phyloP scores from a whole-genome alignment of 2,113 vertebrate genomes.

The Vulpes vulpes region DNA sequence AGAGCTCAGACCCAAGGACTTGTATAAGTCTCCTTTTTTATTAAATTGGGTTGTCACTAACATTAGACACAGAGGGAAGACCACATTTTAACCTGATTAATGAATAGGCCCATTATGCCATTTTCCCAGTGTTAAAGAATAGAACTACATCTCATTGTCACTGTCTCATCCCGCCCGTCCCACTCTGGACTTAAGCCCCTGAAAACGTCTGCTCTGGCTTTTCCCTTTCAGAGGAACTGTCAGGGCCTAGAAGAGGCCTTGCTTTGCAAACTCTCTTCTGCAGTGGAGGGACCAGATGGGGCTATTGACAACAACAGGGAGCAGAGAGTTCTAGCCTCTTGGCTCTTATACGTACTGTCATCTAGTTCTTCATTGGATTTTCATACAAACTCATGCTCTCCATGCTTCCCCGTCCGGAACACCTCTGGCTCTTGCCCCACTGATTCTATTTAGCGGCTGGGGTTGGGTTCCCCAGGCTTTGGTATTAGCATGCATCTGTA shows the following conservation, averaged over 20 bases:
- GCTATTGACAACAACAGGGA: not conserved
- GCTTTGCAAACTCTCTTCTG: not conserved
- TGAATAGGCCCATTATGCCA: not conserved
- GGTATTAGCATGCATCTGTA: not conserved
- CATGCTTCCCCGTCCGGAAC: not conserved
- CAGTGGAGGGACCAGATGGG: slow-evolving; percentile 60
- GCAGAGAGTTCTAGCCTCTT: not conserved
- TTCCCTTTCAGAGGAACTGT: slow-evolving; percentile 55
- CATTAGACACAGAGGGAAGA: slow-evolving; percentile 19
- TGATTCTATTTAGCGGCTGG: not conserved
- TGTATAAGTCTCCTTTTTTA: not conserved
- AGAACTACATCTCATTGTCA: not conserved
- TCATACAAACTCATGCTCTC: slow-evolving; percentile 34
- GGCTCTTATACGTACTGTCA: not conserved
- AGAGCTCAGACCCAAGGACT: slow-evolving; percentile 8
- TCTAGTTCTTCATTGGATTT: slow-evolving; percentile 52
- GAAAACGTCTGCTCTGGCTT: slow-evolving; percentile 41
- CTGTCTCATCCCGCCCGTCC: not conserved
- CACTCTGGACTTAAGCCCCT: slow-evolving; percentile 19
- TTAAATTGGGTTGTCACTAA: slow-evolving; percentile 11
- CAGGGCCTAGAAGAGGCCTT: not conserved
- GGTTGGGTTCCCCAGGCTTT: not conserved
- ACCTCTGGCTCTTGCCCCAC: not conserved
- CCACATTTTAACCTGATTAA: slow-evolving; percentile 34
- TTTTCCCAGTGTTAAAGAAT: slow-evolving; percentile 29